These are phyloP conservation scores for Xiphorhynchus elegans DNA, from an alignment of 2,113 vertebrate species.

Conservation along the genomic window DNA sequence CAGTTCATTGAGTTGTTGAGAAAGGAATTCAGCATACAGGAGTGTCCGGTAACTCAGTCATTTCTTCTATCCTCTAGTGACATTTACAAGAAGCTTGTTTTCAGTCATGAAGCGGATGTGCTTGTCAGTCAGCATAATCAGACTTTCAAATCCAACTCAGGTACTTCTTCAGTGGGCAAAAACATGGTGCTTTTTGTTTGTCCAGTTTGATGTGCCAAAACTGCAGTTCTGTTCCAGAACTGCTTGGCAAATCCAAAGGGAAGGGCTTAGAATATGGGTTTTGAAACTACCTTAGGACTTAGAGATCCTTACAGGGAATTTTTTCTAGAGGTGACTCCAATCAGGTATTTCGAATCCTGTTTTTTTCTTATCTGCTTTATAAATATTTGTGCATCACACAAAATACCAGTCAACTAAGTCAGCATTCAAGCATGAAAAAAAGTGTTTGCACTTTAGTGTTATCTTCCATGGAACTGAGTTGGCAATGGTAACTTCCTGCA, in stretches of 20 bases:
- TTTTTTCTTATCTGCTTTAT: not conserved
- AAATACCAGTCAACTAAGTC: not conserved
- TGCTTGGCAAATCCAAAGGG: not conserved
- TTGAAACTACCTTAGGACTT: not conserved
- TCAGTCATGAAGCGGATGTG: not conserved
- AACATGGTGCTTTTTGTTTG: not conserved
- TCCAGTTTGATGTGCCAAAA: not conserved
- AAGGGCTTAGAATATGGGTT: not conserved
- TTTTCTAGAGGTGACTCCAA: not conserved
- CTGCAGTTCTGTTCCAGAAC: conserved; percentile 2
- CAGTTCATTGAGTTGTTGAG: conserved; percentile 38
- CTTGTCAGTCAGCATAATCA: conserved; percentile 10
- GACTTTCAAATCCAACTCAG: conserved; percentile 1
- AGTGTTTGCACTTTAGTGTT: not conserved
- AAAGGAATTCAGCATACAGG: conserved; percentile 42
- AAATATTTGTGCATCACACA: not conserved
- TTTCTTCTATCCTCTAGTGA: conserved; percentile 35
- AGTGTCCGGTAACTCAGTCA: conserved; percentile 13
- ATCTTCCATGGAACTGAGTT: not conserved
- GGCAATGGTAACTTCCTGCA: not conserved
- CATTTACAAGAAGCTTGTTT: conserved; percentile 40
- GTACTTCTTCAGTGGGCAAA: not conserved
- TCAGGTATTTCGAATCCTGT: not conserved
- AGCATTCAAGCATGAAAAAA: not conserved
- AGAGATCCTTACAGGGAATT: not conserved